A percentile compares a stretch with the other conserved stretches of the same genome.
Conservation (phyloP, 2,113 vertebrate species). For the Clupea harengus region DNA sequence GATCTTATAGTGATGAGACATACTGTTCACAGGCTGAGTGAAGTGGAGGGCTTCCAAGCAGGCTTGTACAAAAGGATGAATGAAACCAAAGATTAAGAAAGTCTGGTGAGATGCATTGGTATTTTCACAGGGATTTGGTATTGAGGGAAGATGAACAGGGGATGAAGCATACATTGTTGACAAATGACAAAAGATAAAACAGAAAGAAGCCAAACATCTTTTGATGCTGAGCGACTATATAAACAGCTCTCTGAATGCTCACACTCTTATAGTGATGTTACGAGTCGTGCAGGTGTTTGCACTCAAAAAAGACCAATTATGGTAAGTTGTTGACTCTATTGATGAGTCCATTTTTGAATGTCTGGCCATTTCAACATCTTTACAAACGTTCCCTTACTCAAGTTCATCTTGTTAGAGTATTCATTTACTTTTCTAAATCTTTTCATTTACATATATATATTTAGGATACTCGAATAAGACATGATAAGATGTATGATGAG, state of each 20-base stretch:
- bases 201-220: not conserved
- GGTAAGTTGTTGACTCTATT: not conserved
- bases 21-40: not conserved
- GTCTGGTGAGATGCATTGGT: not conserved
- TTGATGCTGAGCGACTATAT: not conserved
- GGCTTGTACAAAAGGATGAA: not conserved
- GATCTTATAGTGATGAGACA: constrained; percentile 1
- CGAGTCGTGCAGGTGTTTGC: not conserved
- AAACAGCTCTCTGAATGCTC: not conserved
- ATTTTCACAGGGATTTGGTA: constrained; percentile 6
- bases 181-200: not conserved
- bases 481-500: not conserved
- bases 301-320: not conserved
- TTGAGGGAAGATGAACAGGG: not conserved
- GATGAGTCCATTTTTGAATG: not conserved
- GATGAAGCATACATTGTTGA: not conserved
- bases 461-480: too few species aligned
- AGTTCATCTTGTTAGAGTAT: not conserved
- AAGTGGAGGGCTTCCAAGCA: not conserved
- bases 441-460: too few species aligned
- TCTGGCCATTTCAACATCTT: not conserved
- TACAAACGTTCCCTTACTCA: not conserved
- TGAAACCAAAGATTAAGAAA: not conserved
- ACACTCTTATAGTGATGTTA: not conserved
- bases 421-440: too few species aligned